Conservation (phyloP, 2,888 invertebrate species). For the Napeogenes inachia region DNA sequence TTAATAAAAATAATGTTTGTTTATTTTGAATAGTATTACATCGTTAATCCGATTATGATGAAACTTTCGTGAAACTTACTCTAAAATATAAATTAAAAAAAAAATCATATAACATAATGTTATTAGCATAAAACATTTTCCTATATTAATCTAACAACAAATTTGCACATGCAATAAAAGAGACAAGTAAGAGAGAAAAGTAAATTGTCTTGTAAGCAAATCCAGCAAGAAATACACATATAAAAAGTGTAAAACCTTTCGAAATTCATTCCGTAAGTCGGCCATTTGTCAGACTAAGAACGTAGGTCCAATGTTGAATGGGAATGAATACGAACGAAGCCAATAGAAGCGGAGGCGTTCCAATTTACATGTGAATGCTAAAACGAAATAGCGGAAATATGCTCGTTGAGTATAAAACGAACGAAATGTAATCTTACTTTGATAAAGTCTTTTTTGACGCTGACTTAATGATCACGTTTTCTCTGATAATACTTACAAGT, state of each 20-base stretch:
- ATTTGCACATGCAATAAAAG: too few relatives aligned
- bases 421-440: constrained; percentile 20
- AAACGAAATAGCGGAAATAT: constrained; percentile 24
- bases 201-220: neutral
- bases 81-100: too few relatives aligned
- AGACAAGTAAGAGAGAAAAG: too few relatives aligned
- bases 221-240: neutral
- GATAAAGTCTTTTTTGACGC: neutral
- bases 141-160: too few relatives aligned
- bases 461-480: neutral
- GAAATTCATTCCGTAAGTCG: constrained; percentile 1
- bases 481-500: neutral
- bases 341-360: constrained; percentile 27
- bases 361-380: constrained; percentile 30
- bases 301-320: constrained; percentile 11
- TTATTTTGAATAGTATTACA: too few relatives aligned
- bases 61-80: too few relatives aligned
- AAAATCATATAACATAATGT: too few relatives aligned
- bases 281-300: constrained; percentile 4
- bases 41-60: too few relatives aligned
- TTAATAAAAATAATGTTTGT: too few relatives aligned
- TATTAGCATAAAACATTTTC: too few relatives aligned
- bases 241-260: neutral
- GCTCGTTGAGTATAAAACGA: constrained; percentile 22
- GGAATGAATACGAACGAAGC: constrained; percentile 21